phyloP scores from a whole-genome alignment of 2,888 invertebrate species.

The Phortica magna region DNA sequence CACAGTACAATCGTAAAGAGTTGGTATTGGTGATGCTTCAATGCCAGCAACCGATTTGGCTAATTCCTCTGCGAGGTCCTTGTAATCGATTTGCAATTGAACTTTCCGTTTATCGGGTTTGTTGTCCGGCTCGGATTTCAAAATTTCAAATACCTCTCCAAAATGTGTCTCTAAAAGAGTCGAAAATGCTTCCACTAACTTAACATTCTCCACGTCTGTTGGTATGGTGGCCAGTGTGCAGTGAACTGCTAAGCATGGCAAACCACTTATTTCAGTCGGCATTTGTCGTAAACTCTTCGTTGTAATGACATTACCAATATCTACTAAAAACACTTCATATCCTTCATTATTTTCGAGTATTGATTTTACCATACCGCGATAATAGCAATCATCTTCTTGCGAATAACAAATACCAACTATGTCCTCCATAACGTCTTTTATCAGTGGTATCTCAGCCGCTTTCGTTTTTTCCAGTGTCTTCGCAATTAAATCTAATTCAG shows the following conservation, averaged over 20 bases:
- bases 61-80: slow-evolving; percentile 79
- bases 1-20: slow-evolving; percentile 81
- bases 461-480: slow-evolving; percentile 63
- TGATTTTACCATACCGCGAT: slow-evolving; percentile 83
- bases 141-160: slow-evolving; percentile 81
- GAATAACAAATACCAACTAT: slow-evolving; percentile 58
- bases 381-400: slow-evolving; percentile 89
- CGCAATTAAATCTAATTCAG: slow-evolving; percentile 64
- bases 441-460: slow-evolving; percentile 50
- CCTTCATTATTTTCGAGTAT: slow-evolving; percentile 86
- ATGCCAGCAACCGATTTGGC: slow-evolving; percentile 59
- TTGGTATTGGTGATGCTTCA: slow-evolving; percentile 74
- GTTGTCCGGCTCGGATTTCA: slow-evolving; percentile 78
- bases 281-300: slow-evolving; percentile 80
- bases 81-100: slow-evolving; percentile 80
- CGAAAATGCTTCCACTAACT: slow-evolving; percentile 69
- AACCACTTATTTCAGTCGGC: slow-evolving; percentile 80
- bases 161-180: slow-evolving; percentile 80
- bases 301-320: slow-evolving; percentile 82
- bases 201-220: slow-evolving; percentile 50
- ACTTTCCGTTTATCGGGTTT: slow-evolving; percentile 80
- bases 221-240: slow-evolving; percentile 67
- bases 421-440: slow-evolving; percentile 42
- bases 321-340: slow-evolving; percentile 85
- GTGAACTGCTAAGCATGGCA: slow-evolving; percentile 69